Percentiles rank a stretch among this genome's conserved stretches.
Conservation (phyloP, 2,888 invertebrate species). For the Parasteatoda lunata region DNA sequence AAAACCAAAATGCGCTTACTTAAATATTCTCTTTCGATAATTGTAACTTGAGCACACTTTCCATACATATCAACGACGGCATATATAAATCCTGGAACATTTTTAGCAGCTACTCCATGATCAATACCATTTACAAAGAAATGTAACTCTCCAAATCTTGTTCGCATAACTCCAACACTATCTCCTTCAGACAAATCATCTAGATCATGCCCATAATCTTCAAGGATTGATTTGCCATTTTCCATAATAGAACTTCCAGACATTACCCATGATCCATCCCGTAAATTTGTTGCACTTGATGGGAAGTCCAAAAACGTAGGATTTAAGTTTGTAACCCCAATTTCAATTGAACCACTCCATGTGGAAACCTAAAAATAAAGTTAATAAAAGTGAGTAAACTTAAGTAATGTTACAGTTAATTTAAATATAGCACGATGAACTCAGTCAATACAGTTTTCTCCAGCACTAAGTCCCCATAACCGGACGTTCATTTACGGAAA, state of each 20-base stretch:
- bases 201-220: constrained; percentile 89
- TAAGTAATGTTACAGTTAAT: no score
- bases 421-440: no score
- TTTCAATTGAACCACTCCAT: constrained; percentile 85
- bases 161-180: constrained; percentile 88
- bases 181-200: constrained; percentile 88
- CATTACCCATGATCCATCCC: constrained; percentile 91
- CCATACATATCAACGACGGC: constrained; percentile 88
- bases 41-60: constrained; percentile 86
- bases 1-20: not conserved
- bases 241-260: constrained; percentile 89
- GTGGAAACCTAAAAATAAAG: constrained; percentile 72
- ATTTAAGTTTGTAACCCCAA: constrained; percentile 83
- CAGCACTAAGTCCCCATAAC: no score
- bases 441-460: no score
- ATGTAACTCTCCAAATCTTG: constrained; percentile 86
- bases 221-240: constrained; percentile 87
- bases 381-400: no score
- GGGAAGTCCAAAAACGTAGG: constrained; percentile 81
- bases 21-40: constrained; percentile 71
- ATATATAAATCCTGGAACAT: constrained; percentile 84
- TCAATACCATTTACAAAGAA: constrained; percentile 92
- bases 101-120: constrained; percentile 88
- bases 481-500: no score
- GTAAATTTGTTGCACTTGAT: constrained; percentile 83